Percentiles rank a stretch among this genome's conserved stretches.
phyloP scores from a whole-genome alignment of 2,113 vertebrate genomes.

The sheep (Ovis aries) region ARS-UI_Ramb_v3.0 NC_056056.1:86177501-86178000 shows the following conservation, averaged over 20 bases:
- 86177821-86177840: background rate
- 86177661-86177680: background rate
- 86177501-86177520: background rate
- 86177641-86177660: background rate
- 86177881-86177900: background rate
- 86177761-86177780: background rate
- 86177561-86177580: background rate
- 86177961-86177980: background rate
- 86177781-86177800: background rate
- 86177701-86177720: background rate
- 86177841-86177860: background rate
- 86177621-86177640: background rate
- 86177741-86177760: background rate
- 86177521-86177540: background rate
- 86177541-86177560: background rate
- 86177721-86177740: background rate
- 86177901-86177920: background rate
- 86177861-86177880: background rate
- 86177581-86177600: background rate
- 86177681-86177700: background rate
- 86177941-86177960: background rate
- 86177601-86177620: background rate
- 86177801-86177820: background rate
- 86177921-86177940: background rate
- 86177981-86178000: background rate